Evolutionary conservation across 2,113 vertebrate species (phyloP), one percentile per base, ranked within the genome.

Genomic region (Clarias magur): DNA sequence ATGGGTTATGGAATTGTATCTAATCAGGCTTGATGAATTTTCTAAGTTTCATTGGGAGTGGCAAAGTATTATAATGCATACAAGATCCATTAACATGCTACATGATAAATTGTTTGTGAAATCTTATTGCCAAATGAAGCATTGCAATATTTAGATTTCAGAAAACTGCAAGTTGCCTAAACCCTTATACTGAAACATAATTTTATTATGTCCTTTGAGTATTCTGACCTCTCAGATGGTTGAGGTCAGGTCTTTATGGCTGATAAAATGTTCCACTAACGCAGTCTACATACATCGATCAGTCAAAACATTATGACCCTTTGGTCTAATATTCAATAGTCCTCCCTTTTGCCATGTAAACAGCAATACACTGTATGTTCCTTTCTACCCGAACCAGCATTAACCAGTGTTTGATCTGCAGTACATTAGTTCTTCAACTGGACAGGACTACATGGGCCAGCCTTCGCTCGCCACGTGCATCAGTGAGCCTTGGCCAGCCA

Each of bases 61-160:
- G 57, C 79, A 59, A 59, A 62, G 73, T 67, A 27, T 72, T 54
- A 65, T 75, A 75, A 80, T n/a, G 34, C 63, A 86, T 68, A 27
- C 68, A 89, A 89, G 16, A 65, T 42, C 10, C 19, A n/a, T n/a
- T 75, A 13, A 25, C 4, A 25, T 3, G 21, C 72, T 25, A 48
- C 3, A 48, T 10, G 53, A 53, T 56, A 78, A 8, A 54, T 21
- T 54, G 25, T 79, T 56, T 56, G 53, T 57, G 6, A 27, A 27
- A n/a, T 3, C 1, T 27, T 30, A 19, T 19, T 57, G 54, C n/a
- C 4, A 80, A n/a, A n/a, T 76, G 4, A 76, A 4, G 3, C 21
- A 53, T 53, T 76, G 23, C 12, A n/a, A 53, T 73, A 73, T 23
- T 73, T 48, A 68, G 8, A 42, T 34, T 15, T 53, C 11, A 75